Evolutionary conservation across 2,113 vertebrate genomes (phyloP).

Genomic region (Indri indri): DNA sequence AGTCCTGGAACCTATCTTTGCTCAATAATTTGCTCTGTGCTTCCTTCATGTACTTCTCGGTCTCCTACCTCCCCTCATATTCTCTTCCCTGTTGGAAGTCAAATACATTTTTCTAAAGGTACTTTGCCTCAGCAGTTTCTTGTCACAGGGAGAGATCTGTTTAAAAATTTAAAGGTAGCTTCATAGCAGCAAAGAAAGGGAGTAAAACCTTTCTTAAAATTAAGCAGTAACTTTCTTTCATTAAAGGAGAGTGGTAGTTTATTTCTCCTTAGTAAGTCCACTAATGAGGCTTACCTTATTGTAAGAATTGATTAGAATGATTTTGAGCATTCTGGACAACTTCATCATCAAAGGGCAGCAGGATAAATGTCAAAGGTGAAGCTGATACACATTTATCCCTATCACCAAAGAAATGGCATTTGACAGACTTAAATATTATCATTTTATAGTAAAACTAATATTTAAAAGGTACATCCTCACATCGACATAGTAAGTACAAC

Average conservation of each 20-base stretch:
- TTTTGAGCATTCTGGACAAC: not conserved
- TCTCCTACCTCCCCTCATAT: not conserved
- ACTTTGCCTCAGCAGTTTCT: not conserved
- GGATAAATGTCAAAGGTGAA: constrained; percentile 14
- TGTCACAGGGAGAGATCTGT: constrained; percentile 1
- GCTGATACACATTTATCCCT: not conserved
- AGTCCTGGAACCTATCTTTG: not conserved
- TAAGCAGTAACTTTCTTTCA: not conserved
- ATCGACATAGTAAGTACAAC: not conserved
- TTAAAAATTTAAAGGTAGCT: constrained; percentile 30
- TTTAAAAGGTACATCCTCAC: not conserved
- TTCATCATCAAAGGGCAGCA: not conserved
- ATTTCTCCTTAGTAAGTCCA: constrained; percentile 16
- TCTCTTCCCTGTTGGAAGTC: constrained; percentile 42
- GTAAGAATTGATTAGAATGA: not conserved
- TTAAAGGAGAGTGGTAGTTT: not conserved
- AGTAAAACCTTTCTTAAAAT: constrained; percentile 19
- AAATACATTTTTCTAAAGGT: constrained; percentile 39
- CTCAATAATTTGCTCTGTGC: not conserved
- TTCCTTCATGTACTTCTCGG: not conserved
- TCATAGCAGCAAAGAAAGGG: not conserved
- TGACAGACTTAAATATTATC: not conserved
- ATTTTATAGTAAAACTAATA: not conserved
- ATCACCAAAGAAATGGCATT: not conserved
- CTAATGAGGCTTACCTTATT: not conserved